Evolutionary conservation across 1,140 invertebrate species (phyloP), one percentile per base, ranked within the genome.

Genomic region (Notospermus geniculatus): DNA sequence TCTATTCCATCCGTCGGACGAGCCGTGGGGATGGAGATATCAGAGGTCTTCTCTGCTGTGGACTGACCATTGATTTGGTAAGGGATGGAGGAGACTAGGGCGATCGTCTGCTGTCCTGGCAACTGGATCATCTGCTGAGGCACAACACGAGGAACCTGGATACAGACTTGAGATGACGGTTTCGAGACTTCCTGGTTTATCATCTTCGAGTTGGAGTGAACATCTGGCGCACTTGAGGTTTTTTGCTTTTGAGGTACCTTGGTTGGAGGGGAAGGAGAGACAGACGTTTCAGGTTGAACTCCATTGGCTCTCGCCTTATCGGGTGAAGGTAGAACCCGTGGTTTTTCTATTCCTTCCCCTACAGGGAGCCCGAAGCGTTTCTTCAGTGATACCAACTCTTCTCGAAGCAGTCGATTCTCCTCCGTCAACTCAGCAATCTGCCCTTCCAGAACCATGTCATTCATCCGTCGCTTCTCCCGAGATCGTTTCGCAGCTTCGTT

Each of bases 401-500:
- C 91, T 79, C 93, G 91, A 0, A 98, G 84, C 15, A 95, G 88
- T 73, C 93, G 90, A 75, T 97, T 98, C 77, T 97, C 94, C 78
- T 95, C 93, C 67, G 91, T 94, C 4, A 98, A 82, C 77, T 97
- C 93, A 55, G 95, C 88, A 17, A 98, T 95, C 32, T 93, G 84
- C 68, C 93, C 91, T 76, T 97, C 94, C 11, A 97, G 83, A 0
- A 96, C 92, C 91, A 98, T 94, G 79, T 98, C 95, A 76, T 97
- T 97, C 82, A 95, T 90, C 13, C 95, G 87, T 19, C 95, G 85
- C 82, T 98, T 98, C 79, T 98, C 95, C 0, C 95, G 85, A 1
- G 93, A 97, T 4, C 94, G 83, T 75, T 95, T 93, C 28, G 93
- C 95, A 0, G 95, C 92, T 79, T 97, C 95, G 80, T 98, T 98